Base-by-base conservation (phyloP, 1,140 invertebrate genomes). In the Coptotermes formosanus region DNA sequence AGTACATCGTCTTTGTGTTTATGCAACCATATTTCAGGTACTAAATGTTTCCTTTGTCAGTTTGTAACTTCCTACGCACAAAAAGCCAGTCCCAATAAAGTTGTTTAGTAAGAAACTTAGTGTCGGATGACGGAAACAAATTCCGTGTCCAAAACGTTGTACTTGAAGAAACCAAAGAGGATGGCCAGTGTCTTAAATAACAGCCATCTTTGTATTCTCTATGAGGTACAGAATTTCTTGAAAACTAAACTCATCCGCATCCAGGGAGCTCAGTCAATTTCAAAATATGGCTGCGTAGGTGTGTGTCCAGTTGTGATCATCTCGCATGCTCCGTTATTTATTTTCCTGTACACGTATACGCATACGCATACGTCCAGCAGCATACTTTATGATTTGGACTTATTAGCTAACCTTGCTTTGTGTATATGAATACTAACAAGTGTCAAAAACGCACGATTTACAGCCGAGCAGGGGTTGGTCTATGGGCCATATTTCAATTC, bases 331-430 rank as follows among this genome's bases (percentile, higher is more conserved):
- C 11, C 64, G 25, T 75, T 75, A 75, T 75, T 75, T 75, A 75
- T 75, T 64, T 8, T 23, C 59, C 21, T 64, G 2, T 7, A 64
- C 21, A 19, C 19, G 25, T 19, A 64, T 25, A 64, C 64, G n/a
- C 64, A n/a, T 8, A 69, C 64, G n/a, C 64, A 75, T 75, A n/a
- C n/a, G n/a, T 12, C n/a, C 64, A 75, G 9, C 9, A 75, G 4
- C 64, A 75, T 75, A 75, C 64, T 75, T 75, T 75, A 75, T 75
- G 64, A 75, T 75, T 75, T 75, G 64, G 64, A 75, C 64, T 75
- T 75, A 75, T 75, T 75, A 75, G 64, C 64, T 30, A 75, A 75
- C 64, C 64, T 75, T 75, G 64, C 64, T 75, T 75, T 30, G 64
- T 30, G 64, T 75, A 75, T 75, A 75, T 75, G n/a, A 75, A 75